Conservation (phyloP, 2,797 vertebrate genomes). For the Tenualosa ilisha region DNA sequence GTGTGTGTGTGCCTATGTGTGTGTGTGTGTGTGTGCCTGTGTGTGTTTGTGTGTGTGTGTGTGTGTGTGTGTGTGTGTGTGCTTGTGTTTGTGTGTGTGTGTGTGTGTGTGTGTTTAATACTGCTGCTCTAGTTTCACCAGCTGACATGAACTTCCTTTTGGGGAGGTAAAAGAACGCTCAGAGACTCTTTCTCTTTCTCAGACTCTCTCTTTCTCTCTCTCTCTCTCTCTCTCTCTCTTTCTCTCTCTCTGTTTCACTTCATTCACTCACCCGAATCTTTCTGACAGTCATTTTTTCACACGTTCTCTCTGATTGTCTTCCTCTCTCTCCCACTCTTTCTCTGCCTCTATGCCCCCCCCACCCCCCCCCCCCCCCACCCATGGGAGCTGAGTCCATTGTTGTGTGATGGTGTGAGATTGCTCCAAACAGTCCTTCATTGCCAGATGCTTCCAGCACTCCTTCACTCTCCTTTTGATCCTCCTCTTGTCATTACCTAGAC, state of each 20-base stretch:
- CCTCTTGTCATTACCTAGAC: neutral
- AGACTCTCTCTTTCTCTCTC: neutral
- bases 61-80: too few relatives aligned
- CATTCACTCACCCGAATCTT: too few relatives aligned
- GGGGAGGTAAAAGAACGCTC: neutral
- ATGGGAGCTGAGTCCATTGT: neutral
- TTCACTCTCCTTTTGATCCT: neutral
- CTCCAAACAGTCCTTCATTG: neutral
- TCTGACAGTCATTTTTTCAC: neutral
- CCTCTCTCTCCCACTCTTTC: neutral
- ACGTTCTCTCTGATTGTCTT: neutral
- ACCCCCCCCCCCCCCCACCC: too few relatives aligned
- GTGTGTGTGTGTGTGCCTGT: too few relatives aligned
- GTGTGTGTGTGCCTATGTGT: too few relatives aligned
- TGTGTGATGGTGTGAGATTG: neutral
- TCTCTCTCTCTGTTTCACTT: neutral
- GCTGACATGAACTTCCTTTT: neutral
- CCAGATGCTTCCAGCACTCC: neutral
- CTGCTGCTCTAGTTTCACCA: neutral
- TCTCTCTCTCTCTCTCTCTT: neutral
- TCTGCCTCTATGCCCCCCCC: too few relatives aligned
- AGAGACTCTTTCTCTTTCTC: neutral
- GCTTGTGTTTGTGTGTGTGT: too few relatives aligned
- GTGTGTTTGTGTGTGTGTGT: too few relatives aligned
- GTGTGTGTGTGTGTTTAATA: too few relatives aligned